Evolutionary conservation across 2,113 vertebrate genomes (phyloP).

Genomic region (Tetrax tetrax): DNA sequence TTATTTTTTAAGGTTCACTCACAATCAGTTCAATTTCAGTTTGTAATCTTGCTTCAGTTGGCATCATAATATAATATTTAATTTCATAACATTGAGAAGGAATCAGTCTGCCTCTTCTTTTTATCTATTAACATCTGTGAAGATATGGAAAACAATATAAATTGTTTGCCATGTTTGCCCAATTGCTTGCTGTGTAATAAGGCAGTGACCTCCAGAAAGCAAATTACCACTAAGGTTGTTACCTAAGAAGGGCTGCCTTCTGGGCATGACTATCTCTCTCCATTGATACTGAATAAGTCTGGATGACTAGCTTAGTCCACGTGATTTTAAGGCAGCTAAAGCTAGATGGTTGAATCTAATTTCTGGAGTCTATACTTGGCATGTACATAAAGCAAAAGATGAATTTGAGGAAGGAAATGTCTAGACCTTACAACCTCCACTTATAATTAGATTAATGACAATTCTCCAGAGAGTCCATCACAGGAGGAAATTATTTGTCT

Average conservation of each 20-base stretch:
- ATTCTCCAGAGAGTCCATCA: neutral
- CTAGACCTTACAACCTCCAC: neutral
- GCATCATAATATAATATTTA: neutral
- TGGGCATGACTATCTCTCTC: neutral
- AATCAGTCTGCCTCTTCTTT: neutral
- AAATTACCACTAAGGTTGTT: neutral
- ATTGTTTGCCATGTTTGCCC: neutral
- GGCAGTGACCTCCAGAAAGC: neutral
- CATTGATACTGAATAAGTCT: neutral
- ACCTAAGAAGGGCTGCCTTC: neutral
- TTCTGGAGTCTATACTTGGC: neutral
- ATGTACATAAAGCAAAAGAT: neutral
- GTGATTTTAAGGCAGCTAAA: neutral
- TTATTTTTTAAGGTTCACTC: neutral
- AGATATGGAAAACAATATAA: neutral
- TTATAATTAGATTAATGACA: conserved; percentile 37
- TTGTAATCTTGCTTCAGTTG: neutral
- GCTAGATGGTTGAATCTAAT: neutral
- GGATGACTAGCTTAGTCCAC: neutral
- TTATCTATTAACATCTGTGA: neutral
- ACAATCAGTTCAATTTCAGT: neutral
- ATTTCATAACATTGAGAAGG: neutral
- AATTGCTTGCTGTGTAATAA: neutral
- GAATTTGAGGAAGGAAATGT: neutral
- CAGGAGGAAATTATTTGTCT: neutral